Evolutionary conservation across 1,140 invertebrate genomes (phyloP).

Genomic region (Zaprionus nigranus): DNA sequence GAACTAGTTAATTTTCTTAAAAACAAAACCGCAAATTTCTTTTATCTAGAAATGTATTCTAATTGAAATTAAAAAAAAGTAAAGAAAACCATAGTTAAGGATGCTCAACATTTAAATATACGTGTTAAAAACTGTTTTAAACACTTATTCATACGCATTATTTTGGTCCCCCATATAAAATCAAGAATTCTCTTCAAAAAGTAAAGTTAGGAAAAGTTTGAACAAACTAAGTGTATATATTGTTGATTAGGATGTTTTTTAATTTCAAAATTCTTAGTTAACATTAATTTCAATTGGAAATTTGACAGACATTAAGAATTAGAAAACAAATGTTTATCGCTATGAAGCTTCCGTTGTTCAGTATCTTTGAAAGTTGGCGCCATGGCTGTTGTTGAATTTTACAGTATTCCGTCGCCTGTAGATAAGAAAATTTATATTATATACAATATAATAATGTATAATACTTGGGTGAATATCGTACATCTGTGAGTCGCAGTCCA

Average conservation of each 20-base stretch:
- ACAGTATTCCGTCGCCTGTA: constrained; percentile 56
- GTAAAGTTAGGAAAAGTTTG: no score
- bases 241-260: no score
- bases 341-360: constrained; percentile 66
- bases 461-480: constrained; percentile 28
- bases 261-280: no score
- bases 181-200: no score
- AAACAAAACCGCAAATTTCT: not conserved
- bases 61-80: not conserved
- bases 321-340: constrained; percentile 47
- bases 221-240: no score
- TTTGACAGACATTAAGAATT: constrained; percentile 14
- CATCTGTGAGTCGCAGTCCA: constrained; percentile 63
- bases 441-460: not conserved
- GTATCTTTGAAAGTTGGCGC: constrained; percentile 68
- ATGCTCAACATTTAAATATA: not conserved
- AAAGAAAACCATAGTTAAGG: no score
- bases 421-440: not conserved
- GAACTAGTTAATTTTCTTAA: not conserved
- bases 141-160: no score
- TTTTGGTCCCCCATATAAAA: no score
- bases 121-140: no score
- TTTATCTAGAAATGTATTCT: no score
- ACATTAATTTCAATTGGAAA: not conserved
- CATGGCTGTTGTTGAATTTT: constrained; percentile 68